Evolutionary conservation across 2,888 invertebrate genomes (phyloP).

Genomic region (Microdon myrmicae): DNA sequence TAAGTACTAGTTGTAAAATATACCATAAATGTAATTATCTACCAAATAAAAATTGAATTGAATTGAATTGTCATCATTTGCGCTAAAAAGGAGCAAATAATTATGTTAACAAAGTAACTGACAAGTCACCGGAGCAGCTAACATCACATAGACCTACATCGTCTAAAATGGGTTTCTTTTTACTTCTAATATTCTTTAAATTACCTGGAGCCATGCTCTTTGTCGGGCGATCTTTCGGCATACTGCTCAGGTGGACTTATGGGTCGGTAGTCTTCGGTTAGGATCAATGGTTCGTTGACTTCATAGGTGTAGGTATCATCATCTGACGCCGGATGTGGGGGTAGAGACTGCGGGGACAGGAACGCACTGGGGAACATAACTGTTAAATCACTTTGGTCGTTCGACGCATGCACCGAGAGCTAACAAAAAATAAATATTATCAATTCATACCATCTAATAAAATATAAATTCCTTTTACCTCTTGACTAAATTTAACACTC

Average conservation of each 20-base stretch:
- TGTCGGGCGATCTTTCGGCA: constrained; percentile 66
- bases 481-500: constrained; percentile 54
- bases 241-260: constrained; percentile 80
- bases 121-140: no score
- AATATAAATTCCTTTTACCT: constrained; percentile 36
- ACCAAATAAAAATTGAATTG: no score
- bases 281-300: constrained; percentile 62
- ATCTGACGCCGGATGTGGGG: constrained; percentile 56
- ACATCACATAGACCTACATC: no score
- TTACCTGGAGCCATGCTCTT: constrained; percentile 62
- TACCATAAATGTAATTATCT: no score
- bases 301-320: constrained; percentile 60
- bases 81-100: no score
- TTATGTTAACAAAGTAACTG: no score
- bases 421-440: constrained; percentile 16
- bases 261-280: constrained; percentile 69
- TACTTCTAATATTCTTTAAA: neutral
- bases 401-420: constrained; percentile 55
- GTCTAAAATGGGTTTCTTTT: neutral
- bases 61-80: no score
- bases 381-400: constrained; percentile 55
- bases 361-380: constrained; percentile 57
- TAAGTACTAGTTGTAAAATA: no score
- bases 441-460: neutral
- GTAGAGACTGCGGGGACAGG: constrained; percentile 62